These are phyloP conservation scores for Myanophis thanlyinensis DNA, from an alignment of 2,113 vertebrate genomes.

Conservation along the genomic window DNA sequence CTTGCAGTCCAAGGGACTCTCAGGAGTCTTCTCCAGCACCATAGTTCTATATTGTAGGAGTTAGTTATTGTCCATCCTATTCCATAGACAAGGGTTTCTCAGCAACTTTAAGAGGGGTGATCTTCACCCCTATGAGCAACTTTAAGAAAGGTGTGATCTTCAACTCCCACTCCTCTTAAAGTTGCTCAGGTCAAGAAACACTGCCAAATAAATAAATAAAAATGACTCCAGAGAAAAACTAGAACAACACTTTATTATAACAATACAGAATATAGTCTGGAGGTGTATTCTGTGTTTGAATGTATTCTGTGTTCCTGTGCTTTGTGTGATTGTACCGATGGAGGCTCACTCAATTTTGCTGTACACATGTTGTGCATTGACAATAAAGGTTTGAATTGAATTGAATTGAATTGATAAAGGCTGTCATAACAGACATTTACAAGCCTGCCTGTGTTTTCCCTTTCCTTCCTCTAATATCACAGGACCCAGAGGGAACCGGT, in stretches of 20 bases:
- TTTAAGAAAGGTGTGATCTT: background rate
- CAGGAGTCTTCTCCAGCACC: too few species aligned
- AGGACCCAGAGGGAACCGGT: background rate
- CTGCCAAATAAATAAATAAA: background rate
- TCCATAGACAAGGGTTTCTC: background rate
- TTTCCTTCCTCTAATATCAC: background rate
- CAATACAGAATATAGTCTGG: too few species aligned
- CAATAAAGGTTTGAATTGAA: too few species aligned
- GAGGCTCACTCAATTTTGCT: too few species aligned
- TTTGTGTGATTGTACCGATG: too few species aligned
- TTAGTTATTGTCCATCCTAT: background rate
- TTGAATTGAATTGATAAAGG: too few species aligned
- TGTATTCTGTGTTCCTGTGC: too few species aligned
- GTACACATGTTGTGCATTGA: too few species aligned
- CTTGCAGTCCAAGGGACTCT: too few species aligned
- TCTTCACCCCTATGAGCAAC: too few species aligned
- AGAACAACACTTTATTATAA: background rate
- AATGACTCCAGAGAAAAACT: background rate
- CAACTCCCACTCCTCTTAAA: background rate
- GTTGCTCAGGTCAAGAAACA: background rate
- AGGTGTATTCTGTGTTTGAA: too few species aligned
- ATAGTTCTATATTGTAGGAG: background rate
- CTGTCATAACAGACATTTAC: background rate
- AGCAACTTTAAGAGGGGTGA: background rate
- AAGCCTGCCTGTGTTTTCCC: background rate